Evolutionary conservation across 2,888 invertebrate genomes (phyloP), one percentile per base, ranked within the genome.

Genomic region (Archips crataeganus): DNA sequence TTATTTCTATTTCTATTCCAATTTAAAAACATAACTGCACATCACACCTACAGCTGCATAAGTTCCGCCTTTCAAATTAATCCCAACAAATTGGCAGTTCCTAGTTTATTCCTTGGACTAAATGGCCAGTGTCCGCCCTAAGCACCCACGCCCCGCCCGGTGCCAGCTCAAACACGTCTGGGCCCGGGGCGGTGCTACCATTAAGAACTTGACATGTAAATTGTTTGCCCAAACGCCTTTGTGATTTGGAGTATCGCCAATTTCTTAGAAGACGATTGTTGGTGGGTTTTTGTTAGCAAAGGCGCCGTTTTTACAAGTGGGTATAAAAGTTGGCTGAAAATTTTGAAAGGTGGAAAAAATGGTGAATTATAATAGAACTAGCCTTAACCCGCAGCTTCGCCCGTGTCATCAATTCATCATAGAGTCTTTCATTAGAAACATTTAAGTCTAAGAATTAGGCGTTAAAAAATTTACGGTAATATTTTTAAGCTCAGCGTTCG

Each of bases 51-150:
- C 82, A 68, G 51, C 65, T 67, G 66, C 73, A 9, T 73, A 80
- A 83, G 69, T 75, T 75, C 79, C 80, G 79, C 81, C 81, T 77
- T 75, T 75, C 75, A 82, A 84, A 89, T 90, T 87, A 90, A 90
- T 90, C 82, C 83, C 80, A 82, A 85, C 90, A 90, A 94, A 92
- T 92, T 90, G 89, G 82, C 78, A 75, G 73, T 76, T 77, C 57
- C 87, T 82, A 86, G 80, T 77, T 75, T 76, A 69, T 70, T 65
- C 69, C 51, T 11, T 63, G 59, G 69, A 73, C 68, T 51, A 64
- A 67, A 67, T 57, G n/a, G 42, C 66, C 54, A 59, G 64, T 57
- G 63, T 59, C 70, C 70, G 70, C 70, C 70, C 64, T 64, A 23
- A 15, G 34, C 49, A 59, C 75, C 75, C 74, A 23, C 66, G 65